A percentile compares a stretch with the other conserved stretches of the same genome.
Conservation (phyloP, 2,797 vertebrate species). For the Atherinosoma microstoma region DNA sequence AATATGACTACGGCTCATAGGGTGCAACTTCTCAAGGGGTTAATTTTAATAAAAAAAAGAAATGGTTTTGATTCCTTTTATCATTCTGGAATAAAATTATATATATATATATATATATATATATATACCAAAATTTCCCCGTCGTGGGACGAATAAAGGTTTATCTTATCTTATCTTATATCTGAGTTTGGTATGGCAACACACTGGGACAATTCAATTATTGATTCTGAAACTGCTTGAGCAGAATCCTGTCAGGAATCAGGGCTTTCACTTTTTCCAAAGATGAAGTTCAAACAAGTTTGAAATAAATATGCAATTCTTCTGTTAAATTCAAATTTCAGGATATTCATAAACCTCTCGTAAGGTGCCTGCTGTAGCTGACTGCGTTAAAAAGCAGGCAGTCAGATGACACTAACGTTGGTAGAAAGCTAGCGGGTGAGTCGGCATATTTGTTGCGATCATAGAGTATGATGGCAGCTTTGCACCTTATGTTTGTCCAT, state of each 20-base stretch:
- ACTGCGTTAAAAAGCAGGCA: neutral
- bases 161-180: no score
- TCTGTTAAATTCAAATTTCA: neutral
- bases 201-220: slow-evolving; percentile 30
- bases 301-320: neutral
- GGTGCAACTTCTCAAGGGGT: slow-evolving; percentile 17
- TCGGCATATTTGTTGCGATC: neutral
- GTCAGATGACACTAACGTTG: neutral
- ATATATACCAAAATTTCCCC: no score
- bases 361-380: neutral
- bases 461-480: neutral
- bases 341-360: neutral
- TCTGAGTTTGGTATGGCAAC: slow-evolving; percentile 18
- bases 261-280: neutral
- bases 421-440: neutral
- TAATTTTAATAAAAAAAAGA: neutral
- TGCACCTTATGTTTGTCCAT: neutral
- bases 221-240: slow-evolving; percentile 37
- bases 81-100: slow-evolving; percentile 21
- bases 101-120: no score
- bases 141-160: no score
- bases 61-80: slow-evolving; percentile 8
- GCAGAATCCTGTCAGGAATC: slow-evolving; percentile 19
- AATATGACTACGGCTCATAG: slow-evolving; percentile 20
- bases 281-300: neutral